Percentiles rank a stretch among this genome's conserved stretches.
Evolutionary conservation across 2,888 invertebrate species (phyloP).

Genomic region (Stomorhina lunata): DNA sequence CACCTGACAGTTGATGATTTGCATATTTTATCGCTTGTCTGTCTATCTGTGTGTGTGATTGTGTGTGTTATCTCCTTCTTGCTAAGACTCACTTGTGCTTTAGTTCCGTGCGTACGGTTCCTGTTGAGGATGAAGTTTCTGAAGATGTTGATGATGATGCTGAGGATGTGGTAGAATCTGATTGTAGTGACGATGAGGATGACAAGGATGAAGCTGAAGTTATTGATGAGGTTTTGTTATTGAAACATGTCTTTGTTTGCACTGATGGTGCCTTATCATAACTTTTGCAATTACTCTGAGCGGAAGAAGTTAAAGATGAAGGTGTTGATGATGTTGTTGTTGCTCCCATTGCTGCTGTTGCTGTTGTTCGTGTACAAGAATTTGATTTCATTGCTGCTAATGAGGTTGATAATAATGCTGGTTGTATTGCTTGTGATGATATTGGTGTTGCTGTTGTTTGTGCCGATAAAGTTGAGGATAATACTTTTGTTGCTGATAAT

Average conservation of each 20-base stretch:
- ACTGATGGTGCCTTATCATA: conserved; percentile 37
- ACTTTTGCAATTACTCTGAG: conserved; percentile 41
- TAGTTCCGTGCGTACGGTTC: conserved; percentile 79
- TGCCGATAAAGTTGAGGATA: conserved; percentile 11
- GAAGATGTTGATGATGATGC: too few species aligned
- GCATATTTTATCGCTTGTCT: background rate
- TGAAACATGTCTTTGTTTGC: conserved; percentile 28
- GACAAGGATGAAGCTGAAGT: conserved; percentile 66
- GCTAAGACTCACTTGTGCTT: conserved; percentile 72
- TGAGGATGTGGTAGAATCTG: conserved; percentile 56
- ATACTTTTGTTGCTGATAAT: conserved; percentile 29
- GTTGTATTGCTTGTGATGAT: conserved; percentile 40
- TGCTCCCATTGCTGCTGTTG: background rate
- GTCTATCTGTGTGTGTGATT: background rate
- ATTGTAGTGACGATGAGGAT: conserved; percentile 53
- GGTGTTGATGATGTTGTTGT: conserved; percentile 45
- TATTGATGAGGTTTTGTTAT: conserved; percentile 67
- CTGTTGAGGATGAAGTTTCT: conserved; percentile 74
- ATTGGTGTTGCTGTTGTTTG: conserved; percentile 6
- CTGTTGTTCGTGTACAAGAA: conserved; percentile 27
- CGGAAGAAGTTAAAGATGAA: conserved; percentile 34
- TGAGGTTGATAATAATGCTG: conserved; percentile 54
- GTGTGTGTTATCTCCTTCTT: background rate
- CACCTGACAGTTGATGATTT: conserved; percentile 59
- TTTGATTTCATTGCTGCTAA: conserved; percentile 35